phyloP scores from a whole-genome alignment of 1,140 invertebrate genomes.

The Micrasema longulum region DNA sequence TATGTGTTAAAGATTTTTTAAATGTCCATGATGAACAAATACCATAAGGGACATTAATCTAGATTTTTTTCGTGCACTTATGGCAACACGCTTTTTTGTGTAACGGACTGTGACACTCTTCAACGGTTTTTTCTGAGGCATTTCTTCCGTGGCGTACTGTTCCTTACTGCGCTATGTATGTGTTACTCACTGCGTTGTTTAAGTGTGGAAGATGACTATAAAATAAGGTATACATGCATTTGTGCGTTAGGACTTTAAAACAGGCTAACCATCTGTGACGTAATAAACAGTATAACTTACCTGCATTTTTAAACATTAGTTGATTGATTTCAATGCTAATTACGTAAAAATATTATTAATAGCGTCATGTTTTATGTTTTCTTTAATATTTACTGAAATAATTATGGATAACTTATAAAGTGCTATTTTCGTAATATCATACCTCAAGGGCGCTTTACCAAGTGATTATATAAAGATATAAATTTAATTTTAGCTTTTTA shows the following conservation, averaged over 20 bases:
- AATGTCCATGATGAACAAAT: background rate
- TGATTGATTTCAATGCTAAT: background rate
- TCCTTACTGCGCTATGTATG: background rate
- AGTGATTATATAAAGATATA: too few relatives aligned
- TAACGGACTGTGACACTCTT: conserved; percentile 10
- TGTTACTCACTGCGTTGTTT: background rate
- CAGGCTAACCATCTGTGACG: background rate
- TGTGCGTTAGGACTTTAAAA: background rate
- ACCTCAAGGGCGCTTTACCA: too few relatives aligned
- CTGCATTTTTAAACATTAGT: background rate
- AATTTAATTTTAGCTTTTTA: too few relatives aligned
- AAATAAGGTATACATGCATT: background rate
- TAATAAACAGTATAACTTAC: background rate
- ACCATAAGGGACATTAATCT: background rate
- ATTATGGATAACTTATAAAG: too few relatives aligned
- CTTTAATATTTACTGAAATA: too few relatives aligned
- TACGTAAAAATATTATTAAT: too few relatives aligned
- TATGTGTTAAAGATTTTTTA: background rate
- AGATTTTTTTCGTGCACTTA: background rate
- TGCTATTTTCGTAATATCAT: too few relatives aligned
- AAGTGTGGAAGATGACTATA: background rate
- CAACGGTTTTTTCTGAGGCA: background rate
- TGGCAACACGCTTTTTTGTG: background rate
- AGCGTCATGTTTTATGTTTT: too few relatives aligned
- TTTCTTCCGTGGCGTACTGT: conserved; percentile 4